Percentiles rank a stretch among this genome's conserved stretches.
Evolutionary conservation across 2,113 vertebrate genomes (phyloP).

Genomic region (Litocranius walleri): DNA sequence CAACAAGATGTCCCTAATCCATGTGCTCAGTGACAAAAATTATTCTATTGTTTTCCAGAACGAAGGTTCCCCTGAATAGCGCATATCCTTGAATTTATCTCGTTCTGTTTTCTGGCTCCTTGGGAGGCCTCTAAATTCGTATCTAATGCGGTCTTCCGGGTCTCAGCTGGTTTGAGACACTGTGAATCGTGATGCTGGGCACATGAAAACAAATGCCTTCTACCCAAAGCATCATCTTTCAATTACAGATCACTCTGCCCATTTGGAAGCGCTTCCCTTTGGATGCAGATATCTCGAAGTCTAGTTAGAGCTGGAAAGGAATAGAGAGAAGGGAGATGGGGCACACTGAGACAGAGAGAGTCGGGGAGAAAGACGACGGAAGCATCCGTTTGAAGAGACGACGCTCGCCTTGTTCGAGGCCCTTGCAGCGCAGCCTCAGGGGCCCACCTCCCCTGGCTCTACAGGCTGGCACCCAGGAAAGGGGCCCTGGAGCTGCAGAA

Average conservation of each 20-base stretch:
- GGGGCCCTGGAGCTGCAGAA: not conserved
- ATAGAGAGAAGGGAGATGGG: not conserved
- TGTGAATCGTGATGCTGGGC: constrained; percentile 49
- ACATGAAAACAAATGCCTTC: constrained; percentile 74
- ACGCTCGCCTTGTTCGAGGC: not conserved
- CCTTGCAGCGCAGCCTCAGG: no score
- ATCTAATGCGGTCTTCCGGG: constrained; percentile 44
- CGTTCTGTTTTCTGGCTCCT: not conserved
- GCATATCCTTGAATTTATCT: not conserved
- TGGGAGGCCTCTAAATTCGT: constrained; percentile 21
- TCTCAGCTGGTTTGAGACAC: constrained; percentile 46
- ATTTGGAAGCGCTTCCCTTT: not conserved
- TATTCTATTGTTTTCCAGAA: not conserved
- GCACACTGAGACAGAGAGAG: not conserved
- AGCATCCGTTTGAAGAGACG: not conserved
- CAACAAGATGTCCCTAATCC: not conserved
- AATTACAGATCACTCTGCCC: constrained; percentile 33
- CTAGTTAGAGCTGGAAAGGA: not conserved
- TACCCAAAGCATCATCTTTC: constrained; percentile 34
- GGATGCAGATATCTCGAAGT: not conserved
- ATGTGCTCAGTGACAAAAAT: not conserved
- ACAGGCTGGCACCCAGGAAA: not conserved
- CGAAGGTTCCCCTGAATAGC: not conserved
- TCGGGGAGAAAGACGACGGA: not conserved
- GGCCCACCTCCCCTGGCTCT: no score